Evolutionary conservation across 64 coral and sea anemone species (phyloP).

Genomic region (Anthopleura sola): DNA sequence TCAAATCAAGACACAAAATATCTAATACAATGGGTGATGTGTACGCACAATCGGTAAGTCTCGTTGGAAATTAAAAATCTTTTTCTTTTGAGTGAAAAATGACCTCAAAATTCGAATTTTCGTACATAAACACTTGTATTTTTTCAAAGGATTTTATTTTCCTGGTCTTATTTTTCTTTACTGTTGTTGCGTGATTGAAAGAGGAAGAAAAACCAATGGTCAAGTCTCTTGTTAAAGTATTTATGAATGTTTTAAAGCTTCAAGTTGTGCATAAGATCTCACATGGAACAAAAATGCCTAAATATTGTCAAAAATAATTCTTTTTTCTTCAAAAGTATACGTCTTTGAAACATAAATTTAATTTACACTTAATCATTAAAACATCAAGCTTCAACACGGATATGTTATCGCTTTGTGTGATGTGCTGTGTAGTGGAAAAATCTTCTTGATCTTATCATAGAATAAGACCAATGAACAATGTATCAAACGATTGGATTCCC

Average conservation of each 20-base stretch:
- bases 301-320: no score
- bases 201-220: not conserved
- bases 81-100: not conserved
- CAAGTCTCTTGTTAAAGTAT: not conserved
- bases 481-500: not conserved
- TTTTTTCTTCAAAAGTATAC: no score
- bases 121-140: not conserved
- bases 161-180: not conserved
- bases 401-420: not conserved
- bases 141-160: not conserved
- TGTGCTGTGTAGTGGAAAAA: not conserved
- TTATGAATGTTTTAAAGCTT: not conserved
- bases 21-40: conserved; percentile 73
- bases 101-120: not conserved
- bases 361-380: not conserved
- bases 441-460: not conserved
- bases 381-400: not conserved
- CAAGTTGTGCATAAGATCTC: not conserved
- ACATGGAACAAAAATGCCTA: not conserved
- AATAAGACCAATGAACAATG: not conserved
- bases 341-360: not conserved
- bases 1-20: not conserved
- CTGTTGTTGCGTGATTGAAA: not conserved
- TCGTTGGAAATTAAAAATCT: not conserved
- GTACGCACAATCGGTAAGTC: conserved; percentile 77